These are phyloP conservation scores for Recurvirostra avosetta DNA, from an alignment of 2,113 vertebrate genomes.

Conservation along the genomic window DNA sequence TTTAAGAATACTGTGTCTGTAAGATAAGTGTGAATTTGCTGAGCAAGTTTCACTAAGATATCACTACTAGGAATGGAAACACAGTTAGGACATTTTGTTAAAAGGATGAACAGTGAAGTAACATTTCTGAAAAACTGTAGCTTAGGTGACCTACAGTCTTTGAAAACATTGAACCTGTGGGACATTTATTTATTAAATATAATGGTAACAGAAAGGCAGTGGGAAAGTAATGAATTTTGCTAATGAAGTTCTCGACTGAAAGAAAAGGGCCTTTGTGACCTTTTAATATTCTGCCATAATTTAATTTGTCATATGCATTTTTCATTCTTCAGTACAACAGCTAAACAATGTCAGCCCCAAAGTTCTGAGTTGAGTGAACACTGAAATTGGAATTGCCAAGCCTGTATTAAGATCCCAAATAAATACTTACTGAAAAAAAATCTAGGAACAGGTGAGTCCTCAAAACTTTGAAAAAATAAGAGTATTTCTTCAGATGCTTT, in stretches of 20 bases:
- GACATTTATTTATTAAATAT: neutral
- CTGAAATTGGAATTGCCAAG: neutral
- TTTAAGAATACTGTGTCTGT: neutral
- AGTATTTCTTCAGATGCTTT: neutral
- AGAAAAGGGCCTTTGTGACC: neutral
- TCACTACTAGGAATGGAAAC: neutral
- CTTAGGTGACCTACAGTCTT: neutral
- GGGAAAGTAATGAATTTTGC: neutral
- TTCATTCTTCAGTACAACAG: neutral
- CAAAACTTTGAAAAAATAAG: neutral
- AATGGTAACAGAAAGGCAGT: neutral
- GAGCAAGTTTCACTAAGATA: neutral
- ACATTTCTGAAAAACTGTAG: neutral
- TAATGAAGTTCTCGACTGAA: neutral
- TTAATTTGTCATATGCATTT: neutral
- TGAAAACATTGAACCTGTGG: neutral
- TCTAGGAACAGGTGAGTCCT: neutral
- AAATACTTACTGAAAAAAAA: neutral
- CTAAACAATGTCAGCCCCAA: neutral
- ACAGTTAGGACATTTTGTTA: neutral
- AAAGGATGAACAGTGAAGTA: neutral
- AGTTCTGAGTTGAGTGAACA: neutral
- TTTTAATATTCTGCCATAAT: neutral
- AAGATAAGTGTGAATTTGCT: neutral
- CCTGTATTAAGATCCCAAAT: neutral